Evolutionary conservation across 2,888 invertebrate species (phyloP), one percentile per base, ranked within the genome.

Genomic region (Chymomyza amoena): DNA sequence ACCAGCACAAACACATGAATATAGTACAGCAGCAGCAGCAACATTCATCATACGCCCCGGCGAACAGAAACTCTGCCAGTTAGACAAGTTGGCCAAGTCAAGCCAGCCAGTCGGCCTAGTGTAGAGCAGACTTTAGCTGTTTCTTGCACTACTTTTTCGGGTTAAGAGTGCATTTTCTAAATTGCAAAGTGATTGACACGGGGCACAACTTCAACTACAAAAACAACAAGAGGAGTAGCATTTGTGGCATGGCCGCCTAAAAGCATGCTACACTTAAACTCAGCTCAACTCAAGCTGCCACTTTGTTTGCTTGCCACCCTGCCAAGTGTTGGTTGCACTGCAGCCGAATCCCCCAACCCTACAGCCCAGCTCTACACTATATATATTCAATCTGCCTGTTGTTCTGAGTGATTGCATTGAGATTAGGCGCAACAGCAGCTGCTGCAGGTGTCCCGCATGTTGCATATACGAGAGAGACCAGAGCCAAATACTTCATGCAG

Each of bases 131-230:
- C 39, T 10, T 39, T 64, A 45, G 63, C 69, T 52, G 63, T 18
- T 45, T 56, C 66, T 70, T 72, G 61, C 67, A 57, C 66, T 56
- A 67, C 32, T 68, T 69, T 73, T 73, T 50, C 60, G 70, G 52
- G 63, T 68, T 60, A 28, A 60, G 32, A 88, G 87, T 87, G 87
- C 84, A 87, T 82, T 84, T 82, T 77, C 69, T 67, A 84, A 88
- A 88, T 84, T 84, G 87, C 85, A 82, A 82, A 84, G 87, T 88
- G 88, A 84, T 84, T 88, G 88, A 87, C 88, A 84, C 79, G 15
- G 62, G 28, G 56, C 68, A 36, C 56, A 54, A 7, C 39, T 57
- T 18, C 20, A 57, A 57, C 57, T n/a, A n/a, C 52, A 61, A 32
- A 32, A 6, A 39, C 50, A 20, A 60, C 68, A 72, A 52, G 65